phyloP scores from a whole-genome alignment of 2,888 invertebrate genomes.

The Eristalinus aeneus region DNA sequence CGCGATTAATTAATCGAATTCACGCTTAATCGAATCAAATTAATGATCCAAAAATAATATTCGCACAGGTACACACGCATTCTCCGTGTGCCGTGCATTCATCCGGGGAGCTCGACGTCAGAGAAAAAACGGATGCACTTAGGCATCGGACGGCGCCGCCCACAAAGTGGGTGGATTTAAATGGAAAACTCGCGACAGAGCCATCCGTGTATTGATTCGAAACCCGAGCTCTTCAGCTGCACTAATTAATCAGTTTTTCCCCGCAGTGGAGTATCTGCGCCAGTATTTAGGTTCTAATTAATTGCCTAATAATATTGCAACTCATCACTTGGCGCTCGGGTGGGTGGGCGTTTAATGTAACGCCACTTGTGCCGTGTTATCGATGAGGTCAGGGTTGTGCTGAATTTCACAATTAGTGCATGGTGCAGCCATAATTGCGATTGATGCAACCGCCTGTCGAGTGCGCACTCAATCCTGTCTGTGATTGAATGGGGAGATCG shows the following conservation, averaged over 20 bases:
- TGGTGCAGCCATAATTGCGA: conserved; percentile 6
- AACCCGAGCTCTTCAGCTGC: conserved; percentile 39
- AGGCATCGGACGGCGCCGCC: neutral
- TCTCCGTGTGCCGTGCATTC: neutral
- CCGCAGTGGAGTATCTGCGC: conserved; percentile 22
- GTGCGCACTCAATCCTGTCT: neutral
- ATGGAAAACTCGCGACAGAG: neutral
- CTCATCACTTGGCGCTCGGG: neutral
- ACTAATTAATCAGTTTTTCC: conserved; percentile 41
- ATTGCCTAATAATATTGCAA: conserved; percentile 37
- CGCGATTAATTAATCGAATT: conserved; percentile 9
- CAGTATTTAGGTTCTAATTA: conserved; percentile 46
- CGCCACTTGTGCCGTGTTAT: neutral
- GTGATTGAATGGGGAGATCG: neutral
- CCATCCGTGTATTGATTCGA: conserved; percentile 19
- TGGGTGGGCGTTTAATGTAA: neutral
- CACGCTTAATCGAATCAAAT: conserved; percentile 37
- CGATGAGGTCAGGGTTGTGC: conserved; percentile 26
- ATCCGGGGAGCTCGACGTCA: neutral
- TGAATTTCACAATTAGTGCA: conserved; percentile 20
- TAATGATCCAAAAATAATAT: conserved; percentile 27
- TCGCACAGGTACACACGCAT: conserved; percentile 7
- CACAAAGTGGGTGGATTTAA: neutral
- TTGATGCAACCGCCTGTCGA: neutral
- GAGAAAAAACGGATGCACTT: neutral